phyloP scores from a whole-genome alignment of 2,113 vertebrate genomes.

The Dasyprocta punctata region DNA sequence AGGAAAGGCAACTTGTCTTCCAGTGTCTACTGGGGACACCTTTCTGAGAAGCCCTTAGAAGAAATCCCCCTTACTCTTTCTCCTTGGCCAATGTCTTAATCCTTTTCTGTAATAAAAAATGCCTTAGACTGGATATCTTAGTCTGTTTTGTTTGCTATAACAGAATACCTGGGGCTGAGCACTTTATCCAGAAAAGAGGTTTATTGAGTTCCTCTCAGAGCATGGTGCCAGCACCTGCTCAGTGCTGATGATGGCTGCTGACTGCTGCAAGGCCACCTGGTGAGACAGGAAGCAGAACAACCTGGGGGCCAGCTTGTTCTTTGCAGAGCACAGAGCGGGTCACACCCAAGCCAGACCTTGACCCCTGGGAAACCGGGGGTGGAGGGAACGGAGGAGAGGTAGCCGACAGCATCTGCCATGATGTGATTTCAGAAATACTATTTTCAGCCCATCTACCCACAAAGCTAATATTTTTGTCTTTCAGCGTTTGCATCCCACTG shows the following conservation, averaged over 20 bases:
- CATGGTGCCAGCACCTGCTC: background rate
- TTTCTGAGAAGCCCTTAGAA: background rate
- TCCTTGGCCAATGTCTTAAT: background rate
- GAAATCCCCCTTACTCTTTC: background rate
- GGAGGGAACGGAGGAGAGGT: background rate
- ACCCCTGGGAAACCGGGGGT: background rate
- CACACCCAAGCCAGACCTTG: background rate
- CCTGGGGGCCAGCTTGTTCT: background rate
- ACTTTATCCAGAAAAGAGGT: background rate
- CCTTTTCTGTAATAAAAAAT: background rate
- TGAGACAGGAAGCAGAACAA: background rate
- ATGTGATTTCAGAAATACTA: background rate
- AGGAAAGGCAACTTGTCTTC: background rate
- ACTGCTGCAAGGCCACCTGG: no score
- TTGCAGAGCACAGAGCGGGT: background rate
- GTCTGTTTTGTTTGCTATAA: background rate
- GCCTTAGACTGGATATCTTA: background rate
- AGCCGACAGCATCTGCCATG: background rate
- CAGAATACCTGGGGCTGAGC: background rate
- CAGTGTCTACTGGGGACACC: background rate
- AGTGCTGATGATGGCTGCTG: background rate
- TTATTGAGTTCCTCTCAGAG: background rate
- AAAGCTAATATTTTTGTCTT: background rate
- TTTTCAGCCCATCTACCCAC: slow-evolving; percentile 5
- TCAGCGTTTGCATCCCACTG: background rate